These are phyloP conservation scores for Coccyzus lansbergi DNA, from an alignment of 2,797 vertebrate species.

Conservation along the genomic window DNA sequence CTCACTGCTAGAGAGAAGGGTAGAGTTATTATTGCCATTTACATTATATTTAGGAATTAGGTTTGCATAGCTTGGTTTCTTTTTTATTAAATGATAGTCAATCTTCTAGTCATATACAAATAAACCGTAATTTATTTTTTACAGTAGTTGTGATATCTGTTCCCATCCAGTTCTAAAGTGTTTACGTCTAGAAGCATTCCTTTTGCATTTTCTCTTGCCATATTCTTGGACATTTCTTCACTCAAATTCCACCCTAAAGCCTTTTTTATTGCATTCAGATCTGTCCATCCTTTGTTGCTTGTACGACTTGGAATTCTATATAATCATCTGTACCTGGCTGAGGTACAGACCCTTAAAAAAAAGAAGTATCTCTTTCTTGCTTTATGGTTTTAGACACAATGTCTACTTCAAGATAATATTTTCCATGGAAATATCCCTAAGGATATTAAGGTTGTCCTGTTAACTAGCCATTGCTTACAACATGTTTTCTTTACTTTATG, in stretches of 20 bases:
- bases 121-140: neutral
- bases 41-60: conserved; percentile 9
- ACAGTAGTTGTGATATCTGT: neutral
- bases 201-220: neutral
- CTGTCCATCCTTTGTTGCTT: neutral
- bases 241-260: neutral
- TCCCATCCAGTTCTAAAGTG: neutral
- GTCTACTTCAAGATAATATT: neutral
- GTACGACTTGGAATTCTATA: neutral
- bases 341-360: neutral
- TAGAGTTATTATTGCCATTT: neutral
- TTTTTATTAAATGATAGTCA: neutral
- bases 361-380: neutral
- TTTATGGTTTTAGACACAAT: neutral
- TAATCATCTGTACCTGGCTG: neutral
- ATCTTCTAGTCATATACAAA: neutral
- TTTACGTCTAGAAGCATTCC: neutral
- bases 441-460: neutral
- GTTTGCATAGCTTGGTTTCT: neutral
- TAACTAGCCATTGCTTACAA: neutral
- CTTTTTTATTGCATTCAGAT: neutral
- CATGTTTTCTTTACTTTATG: neutral
- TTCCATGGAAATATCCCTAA: neutral
- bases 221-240: neutral
- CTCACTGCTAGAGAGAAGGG: neutral